phyloP scores from a whole-genome alignment of 2,797 vertebrate genomes.

The Harpagifer antarcticus region DNA sequence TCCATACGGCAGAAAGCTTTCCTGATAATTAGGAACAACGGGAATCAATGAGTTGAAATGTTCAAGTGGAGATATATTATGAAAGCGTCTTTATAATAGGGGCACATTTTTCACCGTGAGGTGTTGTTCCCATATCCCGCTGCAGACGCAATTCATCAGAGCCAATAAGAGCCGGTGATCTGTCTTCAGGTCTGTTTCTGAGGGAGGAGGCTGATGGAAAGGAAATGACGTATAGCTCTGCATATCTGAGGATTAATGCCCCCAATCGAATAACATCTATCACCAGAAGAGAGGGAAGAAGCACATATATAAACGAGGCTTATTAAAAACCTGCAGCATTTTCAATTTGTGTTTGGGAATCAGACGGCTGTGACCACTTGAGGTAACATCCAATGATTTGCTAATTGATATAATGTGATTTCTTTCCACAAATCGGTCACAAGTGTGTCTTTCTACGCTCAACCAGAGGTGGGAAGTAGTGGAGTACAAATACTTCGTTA shows the following conservation, averaged over 20 bases:
- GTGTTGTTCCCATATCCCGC: constrained; percentile 76
- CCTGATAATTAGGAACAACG: constrained; percentile 77
- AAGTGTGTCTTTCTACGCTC: not conserved
- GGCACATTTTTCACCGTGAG: constrained; percentile 71
- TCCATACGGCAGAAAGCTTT: constrained; percentile 67
- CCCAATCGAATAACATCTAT: constrained; percentile 51
- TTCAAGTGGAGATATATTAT: constrained; percentile 76
- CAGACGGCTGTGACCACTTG: constrained; percentile 4
- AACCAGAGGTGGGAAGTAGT: too few species aligned
- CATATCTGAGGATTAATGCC: constrained; percentile 68
- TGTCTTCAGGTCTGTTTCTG: constrained; percentile 81
- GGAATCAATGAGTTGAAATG: constrained; percentile 76
- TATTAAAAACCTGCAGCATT: constrained; percentile 18
- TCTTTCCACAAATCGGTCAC: constrained; percentile 29
- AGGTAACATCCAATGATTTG: constrained; percentile 27
- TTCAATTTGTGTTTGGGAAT: constrained; percentile 24
- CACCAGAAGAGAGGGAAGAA: constrained; percentile 41
- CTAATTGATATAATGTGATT: constrained; percentile 45
- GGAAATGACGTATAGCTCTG: constrained; percentile 66
- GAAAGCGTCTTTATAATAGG: constrained; percentile 66
- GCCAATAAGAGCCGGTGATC: constrained; percentile 77
- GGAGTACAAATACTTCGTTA: too few species aligned
- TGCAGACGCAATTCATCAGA: constrained; percentile 73
- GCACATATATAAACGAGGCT: constrained; percentile 31
- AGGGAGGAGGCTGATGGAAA: constrained; percentile 78